phyloP scores from a whole-genome alignment of 2,888 invertebrate species.

The Tipula vernalis region DNA sequence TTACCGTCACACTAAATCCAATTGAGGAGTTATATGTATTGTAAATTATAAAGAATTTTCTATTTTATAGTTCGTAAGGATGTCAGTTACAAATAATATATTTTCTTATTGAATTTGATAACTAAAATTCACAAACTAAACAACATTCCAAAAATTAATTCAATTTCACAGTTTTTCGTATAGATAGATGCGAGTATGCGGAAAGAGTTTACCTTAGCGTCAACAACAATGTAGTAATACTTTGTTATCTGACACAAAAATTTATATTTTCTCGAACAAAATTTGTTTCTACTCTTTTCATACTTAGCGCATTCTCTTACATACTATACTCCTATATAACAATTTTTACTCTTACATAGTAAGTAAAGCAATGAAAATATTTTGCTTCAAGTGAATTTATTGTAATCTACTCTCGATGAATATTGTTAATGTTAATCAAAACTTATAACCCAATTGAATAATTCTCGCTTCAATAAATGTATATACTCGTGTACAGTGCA shows the following conservation, averaged over 20 bases:
- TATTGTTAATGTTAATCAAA: background rate
- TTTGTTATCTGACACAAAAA: background rate
- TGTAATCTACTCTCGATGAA: background rate
- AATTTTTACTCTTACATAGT: too few relatives aligned
- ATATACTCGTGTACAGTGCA: background rate
- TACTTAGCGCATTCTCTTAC: background rate
- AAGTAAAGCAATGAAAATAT: background rate
- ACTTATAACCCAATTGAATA: background rate
- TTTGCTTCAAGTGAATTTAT: background rate
- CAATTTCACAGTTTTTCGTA: background rate
- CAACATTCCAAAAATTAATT: background rate
- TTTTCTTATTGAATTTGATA: background rate
- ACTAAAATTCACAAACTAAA: background rate
- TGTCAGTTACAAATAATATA: too few relatives aligned
- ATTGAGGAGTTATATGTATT: too few relatives aligned
- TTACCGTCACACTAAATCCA: too few relatives aligned
- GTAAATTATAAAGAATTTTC: too few relatives aligned
- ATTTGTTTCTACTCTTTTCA: background rate
- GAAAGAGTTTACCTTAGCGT: background rate
- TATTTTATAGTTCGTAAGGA: too few relatives aligned
- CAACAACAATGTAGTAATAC: background rate
- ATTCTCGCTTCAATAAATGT: background rate
- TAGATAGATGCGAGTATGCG: background rate
- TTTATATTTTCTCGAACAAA: background rate
- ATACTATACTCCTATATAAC: background rate